phyloP scores from a whole-genome alignment of 2,888 invertebrate species.

The Tethea ocularis region DNA sequence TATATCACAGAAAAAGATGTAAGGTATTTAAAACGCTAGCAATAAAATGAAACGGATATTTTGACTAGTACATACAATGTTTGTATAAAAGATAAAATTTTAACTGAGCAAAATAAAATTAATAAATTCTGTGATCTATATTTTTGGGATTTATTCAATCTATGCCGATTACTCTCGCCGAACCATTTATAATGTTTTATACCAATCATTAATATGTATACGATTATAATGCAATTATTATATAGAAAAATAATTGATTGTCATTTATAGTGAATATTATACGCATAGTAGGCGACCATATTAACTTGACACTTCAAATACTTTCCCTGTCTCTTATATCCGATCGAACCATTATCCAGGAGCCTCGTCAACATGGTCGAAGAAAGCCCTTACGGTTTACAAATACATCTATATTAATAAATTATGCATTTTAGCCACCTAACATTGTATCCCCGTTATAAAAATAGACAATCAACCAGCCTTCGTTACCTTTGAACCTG shows the following conservation, averaged over 20 bases:
- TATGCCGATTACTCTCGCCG: constrained; percentile 13
- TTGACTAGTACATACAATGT: constrained; percentile 73
- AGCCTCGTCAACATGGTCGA: constrained; percentile 4
- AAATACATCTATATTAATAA: constrained; percentile 45
- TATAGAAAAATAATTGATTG: constrained; percentile 21
- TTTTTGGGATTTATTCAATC: constrained; percentile 12
- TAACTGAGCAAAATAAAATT: constrained; percentile 27
- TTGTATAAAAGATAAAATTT: constrained; percentile 41
- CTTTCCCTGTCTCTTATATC: not conserved
- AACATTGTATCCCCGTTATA: constrained; percentile 70
- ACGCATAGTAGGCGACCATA: constrained; percentile 35
- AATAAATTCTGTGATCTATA: constrained; percentile 19
- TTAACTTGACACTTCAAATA: constrained; percentile 16
- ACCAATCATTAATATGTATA: not conserved
- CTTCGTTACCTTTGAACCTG: constrained; percentile 41
- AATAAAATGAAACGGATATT: constrained; percentile 60
- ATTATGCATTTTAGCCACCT: constrained; percentile 75
- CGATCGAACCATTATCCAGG: not conserved
- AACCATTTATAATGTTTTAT: constrained; percentile 7
- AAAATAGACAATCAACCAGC: constrained; percentile 69
- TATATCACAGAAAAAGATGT: constrained; percentile 75
- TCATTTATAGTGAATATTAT: constrained; percentile 38
- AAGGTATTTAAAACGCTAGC: constrained; percentile 47
- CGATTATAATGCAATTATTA: not conserved
- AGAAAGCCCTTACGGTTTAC: constrained; percentile 30